Base-by-base conservation (phyloP, 2,888 invertebrate genomes). In the Pollenia amentaria region DNA sequence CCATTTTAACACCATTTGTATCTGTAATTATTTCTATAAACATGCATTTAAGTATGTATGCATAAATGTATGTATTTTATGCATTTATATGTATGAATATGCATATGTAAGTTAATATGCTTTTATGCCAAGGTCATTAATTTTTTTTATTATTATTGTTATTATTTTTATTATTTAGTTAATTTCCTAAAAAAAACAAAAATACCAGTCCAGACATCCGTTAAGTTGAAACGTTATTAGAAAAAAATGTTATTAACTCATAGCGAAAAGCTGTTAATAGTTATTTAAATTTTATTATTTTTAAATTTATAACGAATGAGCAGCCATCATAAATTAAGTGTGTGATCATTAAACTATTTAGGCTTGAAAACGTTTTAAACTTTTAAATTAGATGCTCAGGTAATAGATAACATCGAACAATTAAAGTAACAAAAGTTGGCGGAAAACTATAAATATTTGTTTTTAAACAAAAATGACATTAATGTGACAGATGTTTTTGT, bases 61-160 rank as follows among this genome's bases (percentile, higher is more conserved):
- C 12, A 21, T 51, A 16, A 6, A 40, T 21, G 9, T 14, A 44
- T 29, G 11, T 12, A 7, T 40, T 18, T 76, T 64, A 46, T 40
- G 7, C 3, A 44, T 48, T 48, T n/a, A 51, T 44, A 42, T 65
- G 14, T 38, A 10, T 60, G 60, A 60, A 67, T 55, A 64, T 65
- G 64, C 16, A 10, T 51, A 53, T 70, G 60, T 29, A n/a, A 9
- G 2, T 53, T 53, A 38, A 38, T 38, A 21, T 64, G 77, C 57
- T 55, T 84, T 53, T 75, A 40, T 78, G 73, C 53, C 84, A 84
- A 84, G 84, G 84, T 79, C 84, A 84, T 60, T 77, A 29, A 40
- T 1, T 62, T 57, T 44, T 72, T 67, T 69, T 38, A 29, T 2
- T 29, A 3, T 29, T 29, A 29, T 29, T 29, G 3, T 29, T 29